Evolutionary conservation across 2,888 invertebrate genomes (phyloP), one percentile per base, ranked within the genome.

Genomic region (Calliopum simillimum): DNA sequence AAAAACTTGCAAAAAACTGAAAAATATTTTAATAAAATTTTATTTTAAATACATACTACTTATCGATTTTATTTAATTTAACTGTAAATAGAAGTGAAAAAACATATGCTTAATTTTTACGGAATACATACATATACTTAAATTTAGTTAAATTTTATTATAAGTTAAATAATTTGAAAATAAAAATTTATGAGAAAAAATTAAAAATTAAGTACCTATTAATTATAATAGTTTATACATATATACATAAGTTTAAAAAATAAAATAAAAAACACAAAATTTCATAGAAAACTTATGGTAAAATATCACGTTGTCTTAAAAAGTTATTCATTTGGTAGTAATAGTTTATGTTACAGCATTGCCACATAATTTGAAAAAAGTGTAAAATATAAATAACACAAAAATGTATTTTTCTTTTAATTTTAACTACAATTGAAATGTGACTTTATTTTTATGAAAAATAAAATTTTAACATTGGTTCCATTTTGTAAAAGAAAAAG

Each of bases 301-400:
- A 33, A 49, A 62, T 23, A 55, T 33, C 2, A 44, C 66, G 66
- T 66, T 66, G 43, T 23, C 66, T 58, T 56, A 46, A 56, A n/a
- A 23, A 25, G n/a, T 56, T 66, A 66, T 66, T 66, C n/a, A 41
- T 23, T n/a, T n/a, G 25, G 33, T 4, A n/a, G 25, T 16, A 66
- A 66, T 66, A 66, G 66, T 55, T 46, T 46, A 56, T 14, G 55
- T 16, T 55, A 56, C 46, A 66, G 66, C 66, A 56, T 65, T 53
- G 53, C 51, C 55, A 53, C 43, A 19, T 4, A 12, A 19, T 21
- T 13, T 4, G 11, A 61, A 19, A 13, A 12, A 59, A 3, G 3
- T 49, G 5, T 53, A 6, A 16, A 23, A 3, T 53, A 33, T 33
- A 33, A 33, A 33, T 33, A 23, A 12, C 4, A 19, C 11, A 11